phyloP scores from a whole-genome alignment of 1,140 invertebrate genomes.

The Marisa cornuarietis region DNA sequence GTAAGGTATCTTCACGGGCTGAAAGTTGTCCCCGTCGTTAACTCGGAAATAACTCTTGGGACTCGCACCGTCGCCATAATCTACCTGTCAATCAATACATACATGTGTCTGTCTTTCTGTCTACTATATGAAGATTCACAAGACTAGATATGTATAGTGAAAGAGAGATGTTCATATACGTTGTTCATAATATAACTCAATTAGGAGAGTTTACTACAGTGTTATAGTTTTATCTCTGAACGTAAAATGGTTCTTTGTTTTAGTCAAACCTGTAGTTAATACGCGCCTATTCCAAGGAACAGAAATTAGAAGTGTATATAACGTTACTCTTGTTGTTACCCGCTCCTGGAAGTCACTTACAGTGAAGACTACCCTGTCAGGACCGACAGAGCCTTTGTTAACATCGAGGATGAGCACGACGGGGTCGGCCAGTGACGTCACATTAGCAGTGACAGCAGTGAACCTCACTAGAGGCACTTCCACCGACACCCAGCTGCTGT shows the following conservation, averaged over 20 bases:
- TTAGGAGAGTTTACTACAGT: too few species aligned
- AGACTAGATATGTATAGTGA: too few species aligned
- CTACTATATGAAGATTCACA: too few species aligned
- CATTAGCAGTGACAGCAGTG: conserved; percentile 34
- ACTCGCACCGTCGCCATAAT: conserved; percentile 46
- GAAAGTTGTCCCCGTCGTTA: conserved; percentile 34
- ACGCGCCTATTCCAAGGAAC: too few species aligned
- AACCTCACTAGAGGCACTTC: conserved; percentile 51
- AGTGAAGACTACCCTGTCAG: conserved; percentile 35
- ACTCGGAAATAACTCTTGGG: conserved; percentile 23
- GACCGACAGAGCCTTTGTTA: conserved; percentile 39
- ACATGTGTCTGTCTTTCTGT: too few species aligned
- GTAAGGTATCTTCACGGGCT: conserved; percentile 38
- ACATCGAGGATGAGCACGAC: conserved; percentile 43
- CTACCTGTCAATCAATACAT: conserved; percentile 22
- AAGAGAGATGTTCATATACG: too few species aligned
- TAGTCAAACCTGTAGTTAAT: too few species aligned
- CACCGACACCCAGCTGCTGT: conserved; percentile 49
- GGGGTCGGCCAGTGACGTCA: conserved; percentile 40
- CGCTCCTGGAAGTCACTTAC: background rate
- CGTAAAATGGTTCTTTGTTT: too few species aligned
- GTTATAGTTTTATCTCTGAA: too few species aligned
- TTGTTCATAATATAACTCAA: too few species aligned
- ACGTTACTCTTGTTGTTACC: too few species aligned
- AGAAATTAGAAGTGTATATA: too few species aligned